Evolutionary conservation across 2,888 invertebrate species (phyloP).

Genomic region (Acleris emargana): DNA sequence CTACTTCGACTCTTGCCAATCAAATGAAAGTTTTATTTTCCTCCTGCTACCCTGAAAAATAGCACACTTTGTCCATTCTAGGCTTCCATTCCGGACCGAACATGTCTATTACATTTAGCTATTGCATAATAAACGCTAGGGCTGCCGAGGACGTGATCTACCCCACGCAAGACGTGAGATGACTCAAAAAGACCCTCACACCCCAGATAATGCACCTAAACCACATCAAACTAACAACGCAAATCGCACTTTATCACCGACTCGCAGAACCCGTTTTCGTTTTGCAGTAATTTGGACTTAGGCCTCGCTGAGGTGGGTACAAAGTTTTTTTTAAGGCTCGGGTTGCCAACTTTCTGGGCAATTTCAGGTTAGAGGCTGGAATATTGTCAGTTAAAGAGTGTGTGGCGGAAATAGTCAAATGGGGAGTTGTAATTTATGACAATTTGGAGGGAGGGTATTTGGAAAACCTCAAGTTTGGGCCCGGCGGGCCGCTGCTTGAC

Average conservation of each 20-base stretch:
- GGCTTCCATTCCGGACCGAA: slow-evolving; percentile 47
- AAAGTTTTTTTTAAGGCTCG: slow-evolving; percentile 61
- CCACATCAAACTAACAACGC: slow-evolving; percentile 45
- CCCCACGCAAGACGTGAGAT: slow-evolving; percentile 60
- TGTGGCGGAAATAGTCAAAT: slow-evolving; percentile 62
- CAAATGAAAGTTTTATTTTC: slow-evolving; percentile 16
- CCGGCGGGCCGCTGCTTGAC: slow-evolving; percentile 1
- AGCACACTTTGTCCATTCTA: slow-evolving; percentile 25
- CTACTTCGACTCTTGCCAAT: neutral
- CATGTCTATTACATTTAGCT: slow-evolving; percentile 70
- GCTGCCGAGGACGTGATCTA: slow-evolving; percentile 58
- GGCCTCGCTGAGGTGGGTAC: slow-evolving; percentile 42
- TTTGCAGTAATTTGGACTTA: slow-evolving; percentile 47
- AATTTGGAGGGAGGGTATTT: slow-evolving; percentile 45
- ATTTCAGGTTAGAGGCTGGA: slow-evolving; percentile 50
- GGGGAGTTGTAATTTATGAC: slow-evolving; percentile 58
- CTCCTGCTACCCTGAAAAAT: slow-evolving; percentile 17
- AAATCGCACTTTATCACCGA: slow-evolving; percentile 62
- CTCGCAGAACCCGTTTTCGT: slow-evolving; percentile 47
- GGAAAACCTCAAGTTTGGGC: slow-evolving; percentile 26
- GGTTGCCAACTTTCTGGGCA: slow-evolving; percentile 48
- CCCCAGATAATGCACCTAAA: slow-evolving; percentile 49
- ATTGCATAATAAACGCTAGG: slow-evolving; percentile 73
- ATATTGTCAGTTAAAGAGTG: slow-evolving; percentile 65
- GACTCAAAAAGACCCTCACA: slow-evolving; percentile 52